These are phyloP conservation scores for Sussaba pulchella DNA, from an alignment of 2,888 invertebrate species.

Conservation along the genomic window DNA sequence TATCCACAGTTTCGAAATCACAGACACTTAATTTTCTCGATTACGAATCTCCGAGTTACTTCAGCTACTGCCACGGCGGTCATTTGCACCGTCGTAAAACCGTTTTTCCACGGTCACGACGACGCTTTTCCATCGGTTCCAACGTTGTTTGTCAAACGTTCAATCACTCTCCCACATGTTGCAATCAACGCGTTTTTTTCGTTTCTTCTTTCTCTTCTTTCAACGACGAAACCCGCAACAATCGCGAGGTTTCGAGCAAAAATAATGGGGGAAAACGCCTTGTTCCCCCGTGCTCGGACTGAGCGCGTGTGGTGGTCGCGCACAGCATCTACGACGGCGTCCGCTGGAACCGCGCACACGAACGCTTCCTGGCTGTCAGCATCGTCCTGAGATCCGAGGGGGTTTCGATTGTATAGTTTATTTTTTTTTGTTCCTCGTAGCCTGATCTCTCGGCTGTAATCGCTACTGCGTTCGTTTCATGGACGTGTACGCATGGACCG, in stretches of 20 bases:
- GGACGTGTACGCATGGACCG: too few species aligned
- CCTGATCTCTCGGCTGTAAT: not conserved
- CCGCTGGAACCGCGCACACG: not conserved
- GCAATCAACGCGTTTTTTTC: not conserved
- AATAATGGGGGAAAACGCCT: constrained; percentile 66
- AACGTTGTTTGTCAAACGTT: constrained; percentile 5
- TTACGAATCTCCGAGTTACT: constrained; percentile 63
- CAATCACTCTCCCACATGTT: not conserved
- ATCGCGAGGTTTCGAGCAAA: constrained; percentile 8
- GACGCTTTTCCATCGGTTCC: not conserved
- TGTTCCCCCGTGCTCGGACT: constrained; percentile 56
- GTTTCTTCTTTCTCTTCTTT: too few species aligned
- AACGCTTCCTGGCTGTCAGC: constrained; percentile 59
- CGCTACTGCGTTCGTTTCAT: too few species aligned
- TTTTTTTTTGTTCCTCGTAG: constrained; percentile 35
- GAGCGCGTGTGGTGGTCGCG: constrained; percentile 53
- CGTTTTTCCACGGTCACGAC: constrained; percentile 32
- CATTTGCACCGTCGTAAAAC: constrained; percentile 64
- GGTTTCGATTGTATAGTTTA: constrained; percentile 19
- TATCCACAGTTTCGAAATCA: too few species aligned
- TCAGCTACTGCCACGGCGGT: constrained; percentile 69
- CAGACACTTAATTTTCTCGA: not conserved
- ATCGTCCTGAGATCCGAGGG: not conserved
- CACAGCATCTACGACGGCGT: constrained; percentile 16
- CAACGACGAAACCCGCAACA: constrained; percentile 45